Conservation (phyloP, 2,888 invertebrate species). For the Bursaphelenchus okinawaensis region DNA sequence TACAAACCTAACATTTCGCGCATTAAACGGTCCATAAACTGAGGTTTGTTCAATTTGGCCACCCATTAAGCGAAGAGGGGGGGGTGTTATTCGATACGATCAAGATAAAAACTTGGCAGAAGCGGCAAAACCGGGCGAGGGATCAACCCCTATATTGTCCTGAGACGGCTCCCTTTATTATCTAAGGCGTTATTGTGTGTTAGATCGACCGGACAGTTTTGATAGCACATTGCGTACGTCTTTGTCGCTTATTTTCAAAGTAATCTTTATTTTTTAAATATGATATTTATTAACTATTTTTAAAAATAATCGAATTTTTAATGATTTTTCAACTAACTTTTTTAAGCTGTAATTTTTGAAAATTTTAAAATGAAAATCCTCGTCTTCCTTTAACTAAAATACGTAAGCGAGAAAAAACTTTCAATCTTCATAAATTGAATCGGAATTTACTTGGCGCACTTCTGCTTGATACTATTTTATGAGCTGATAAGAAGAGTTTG, state of each 20-base stretch:
- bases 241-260: neutral
- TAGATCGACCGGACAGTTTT: neutral
- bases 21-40: neutral
- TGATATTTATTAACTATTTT: too few relatives aligned
- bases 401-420: neutral
- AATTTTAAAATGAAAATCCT: too few relatives aligned
- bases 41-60: neutral
- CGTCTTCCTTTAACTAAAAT: too few relatives aligned
- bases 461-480: neutral
- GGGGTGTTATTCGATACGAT: too few relatives aligned
- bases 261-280: too few relatives aligned
- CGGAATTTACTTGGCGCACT: neutral
- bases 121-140: neutral
- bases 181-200: neutral
- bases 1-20: neutral
- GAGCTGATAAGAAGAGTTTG: neutral
- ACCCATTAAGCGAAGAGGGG: neutral
- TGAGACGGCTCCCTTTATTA: neutral
- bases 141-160: neutral
- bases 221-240: neutral
- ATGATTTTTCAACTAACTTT: too few relatives aligned
- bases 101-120: neutral
- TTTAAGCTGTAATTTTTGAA: too few relatives aligned
- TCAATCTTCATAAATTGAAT: neutral
- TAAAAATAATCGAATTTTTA: too few relatives aligned